These are phyloP conservation scores for Lasioglossum figueresi DNA, from an alignment of 2,888 invertebrate species.

Conservation along the genomic window DNA sequence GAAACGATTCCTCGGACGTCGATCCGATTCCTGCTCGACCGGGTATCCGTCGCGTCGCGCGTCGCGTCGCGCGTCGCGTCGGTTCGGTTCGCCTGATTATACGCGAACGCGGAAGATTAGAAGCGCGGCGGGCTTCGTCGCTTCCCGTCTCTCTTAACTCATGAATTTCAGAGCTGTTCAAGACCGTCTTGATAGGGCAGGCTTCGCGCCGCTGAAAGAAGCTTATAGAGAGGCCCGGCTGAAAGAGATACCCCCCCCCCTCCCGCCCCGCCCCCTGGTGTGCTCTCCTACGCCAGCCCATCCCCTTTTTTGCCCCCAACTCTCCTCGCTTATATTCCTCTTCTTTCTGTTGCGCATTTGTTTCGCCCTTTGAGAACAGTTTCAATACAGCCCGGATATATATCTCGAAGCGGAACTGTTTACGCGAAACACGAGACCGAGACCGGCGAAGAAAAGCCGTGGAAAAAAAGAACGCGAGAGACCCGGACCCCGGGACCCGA, in stretches of 20 bases:
- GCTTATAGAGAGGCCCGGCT: conserved; percentile 43
- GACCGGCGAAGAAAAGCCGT: not conserved
- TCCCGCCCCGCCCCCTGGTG: too few species aligned
- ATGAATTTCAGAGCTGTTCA: conserved; percentile 65
- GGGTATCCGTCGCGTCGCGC: not conserved
- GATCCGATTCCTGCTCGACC: not conserved
- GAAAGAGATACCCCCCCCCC: conserved; percentile 7
- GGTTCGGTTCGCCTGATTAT: conserved; percentile 1
- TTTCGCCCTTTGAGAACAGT: conserved; percentile 51
- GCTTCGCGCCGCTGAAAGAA: conserved; percentile 53
- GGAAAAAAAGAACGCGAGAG: not conserved
- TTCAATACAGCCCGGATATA: conserved; percentile 48
- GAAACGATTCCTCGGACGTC: conserved; percentile 18
- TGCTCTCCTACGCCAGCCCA: not conserved
- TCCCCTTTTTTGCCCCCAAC: not conserved
- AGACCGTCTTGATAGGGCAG: conserved; percentile 51
- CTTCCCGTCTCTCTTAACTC: conserved; percentile 33
- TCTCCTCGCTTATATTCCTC: not conserved
- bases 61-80: too few species aligned
- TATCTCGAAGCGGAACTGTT: conserved; percentile 44
- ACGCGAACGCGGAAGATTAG: conserved; percentile 17
- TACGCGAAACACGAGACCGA: conserved; percentile 9
- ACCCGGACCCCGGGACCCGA: conserved; percentile 5
- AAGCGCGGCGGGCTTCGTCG: conserved; percentile 18
- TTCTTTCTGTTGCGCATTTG: conserved; percentile 45